These are phyloP conservation scores for Perizoma flavofasciatum DNA, from an alignment of 2,888 invertebrate genomes.

Conservation along the genomic window DNA sequence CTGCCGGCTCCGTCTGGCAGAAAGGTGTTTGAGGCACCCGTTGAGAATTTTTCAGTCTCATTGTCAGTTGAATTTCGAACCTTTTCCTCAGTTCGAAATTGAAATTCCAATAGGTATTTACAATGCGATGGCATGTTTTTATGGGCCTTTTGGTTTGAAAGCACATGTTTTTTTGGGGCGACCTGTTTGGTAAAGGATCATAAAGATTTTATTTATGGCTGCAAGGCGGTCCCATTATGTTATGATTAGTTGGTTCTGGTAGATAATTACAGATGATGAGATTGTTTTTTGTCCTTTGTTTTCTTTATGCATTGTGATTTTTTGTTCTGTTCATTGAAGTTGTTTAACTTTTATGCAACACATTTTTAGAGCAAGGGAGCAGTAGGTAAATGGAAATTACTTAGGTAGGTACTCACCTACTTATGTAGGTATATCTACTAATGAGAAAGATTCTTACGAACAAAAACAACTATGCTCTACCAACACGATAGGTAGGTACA, in stretches of 20 bases:
- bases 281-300: conserved; percentile 51
- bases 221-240: conserved; percentile 68
- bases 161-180: conserved; percentile 61
- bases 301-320: conserved; percentile 35
- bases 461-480: too few species aligned
- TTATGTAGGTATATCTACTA: too few species aligned
- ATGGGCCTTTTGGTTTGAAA: conserved; percentile 45
- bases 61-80: conserved; percentile 57
- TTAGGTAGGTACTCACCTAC: background rate
- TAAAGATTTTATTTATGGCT: conserved; percentile 65
- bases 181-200: conserved; percentile 59
- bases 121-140: conserved; percentile 55
- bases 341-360: conserved; percentile 26
- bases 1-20: conserved; percentile 40
- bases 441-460: too few species aligned
- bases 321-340: conserved; percentile 41
- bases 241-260: conserved; percentile 65
- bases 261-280: conserved; percentile 72
- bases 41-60: conserved; percentile 67
- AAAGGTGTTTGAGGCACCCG: conserved; percentile 61
- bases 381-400: background rate
- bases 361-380: background rate
- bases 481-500: too few species aligned
- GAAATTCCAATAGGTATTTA: conserved; percentile 66
- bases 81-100: conserved; percentile 57